Evolutionary conservation across 1,140 invertebrate genomes (phyloP), one percentile per base, ranked within the genome.

Genomic region (Metopolophium dirhodum): DNA sequence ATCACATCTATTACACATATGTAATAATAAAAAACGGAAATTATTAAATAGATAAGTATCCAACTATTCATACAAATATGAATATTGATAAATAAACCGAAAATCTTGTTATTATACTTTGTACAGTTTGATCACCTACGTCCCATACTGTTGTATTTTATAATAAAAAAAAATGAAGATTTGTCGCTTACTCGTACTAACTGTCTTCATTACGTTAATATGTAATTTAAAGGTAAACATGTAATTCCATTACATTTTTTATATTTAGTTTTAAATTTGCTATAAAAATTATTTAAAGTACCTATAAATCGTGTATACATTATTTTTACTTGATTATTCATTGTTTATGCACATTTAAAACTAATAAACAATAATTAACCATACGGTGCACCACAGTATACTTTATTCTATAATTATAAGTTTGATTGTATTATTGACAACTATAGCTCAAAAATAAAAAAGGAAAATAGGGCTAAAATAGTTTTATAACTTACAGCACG

Each of bases 221-320:
- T 51, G 86, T 88, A n/a, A 51, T 49, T 88, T 51, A 88, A 88
- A 88, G 86, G 86, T 88, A 51, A 47, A 54, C 20, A 35, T 51
- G 51, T 22, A n/a, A 30, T 3, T 68, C 0, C 11, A 68, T 30
- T n/a, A n/a, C 0, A 68, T n/a, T 14, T 61, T 51, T 30, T 30
- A 68, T 68, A 68, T 14, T 68, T 68, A n/a, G 61, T 3, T n/a
- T n/a, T 68, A 68, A 68, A 30, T 0, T 68, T 68, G 3, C 26
- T 30, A 9, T 61, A 11, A 61, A 11, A 30, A n/a, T n/a, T n/a
- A 68, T 68, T 68, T 14, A 14, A n/a, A 68, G 11, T 68, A 68
- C 61, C 61, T 14, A 68, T 68, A 68, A 23, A 68, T 61, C 30
- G 11, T 68, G 9, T 30, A 30, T 14, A 14, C 26, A n/a, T 30